A percentile compares a stretch with the other conserved stretches of the same genome.
Evolutionary conservation across 2,797 vertebrate species (phyloP).

Genomic region (Garrulus glandarius): DNA sequence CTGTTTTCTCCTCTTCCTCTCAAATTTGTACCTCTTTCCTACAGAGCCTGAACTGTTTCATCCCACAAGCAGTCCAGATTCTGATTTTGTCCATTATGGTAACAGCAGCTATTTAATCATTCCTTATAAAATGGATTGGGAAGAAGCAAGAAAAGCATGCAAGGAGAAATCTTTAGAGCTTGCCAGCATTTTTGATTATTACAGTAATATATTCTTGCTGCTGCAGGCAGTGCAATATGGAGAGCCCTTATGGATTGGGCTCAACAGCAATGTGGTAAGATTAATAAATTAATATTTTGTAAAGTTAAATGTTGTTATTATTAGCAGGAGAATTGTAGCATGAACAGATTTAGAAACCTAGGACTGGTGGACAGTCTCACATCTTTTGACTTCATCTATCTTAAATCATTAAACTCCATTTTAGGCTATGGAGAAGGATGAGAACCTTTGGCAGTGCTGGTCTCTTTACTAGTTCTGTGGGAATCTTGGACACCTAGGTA

Average conservation of each 20-base stretch:
- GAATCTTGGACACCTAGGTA: neutral
- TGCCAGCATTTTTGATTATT: conserved; percentile 81
- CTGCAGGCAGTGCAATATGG: conserved; percentile 73
- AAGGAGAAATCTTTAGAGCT: conserved; percentile 80
- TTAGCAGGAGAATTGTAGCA: neutral
- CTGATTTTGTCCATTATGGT: conserved; percentile 75
- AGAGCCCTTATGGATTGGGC: conserved; percentile 86
- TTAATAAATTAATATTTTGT: neutral
- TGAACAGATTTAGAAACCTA: neutral
- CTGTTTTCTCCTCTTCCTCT: neutral
- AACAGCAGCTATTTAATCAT: conserved; percentile 85
- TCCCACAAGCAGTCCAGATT: conserved; percentile 61
- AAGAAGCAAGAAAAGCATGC: conserved; percentile 86
- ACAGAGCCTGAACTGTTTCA: conserved; percentile 79
- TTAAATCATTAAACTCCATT: neutral
- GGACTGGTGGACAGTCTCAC: neutral
- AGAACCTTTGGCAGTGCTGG: neutral
- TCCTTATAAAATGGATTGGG: conserved; percentile 84
- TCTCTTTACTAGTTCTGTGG: neutral
- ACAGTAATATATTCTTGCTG: conserved; percentile 76
- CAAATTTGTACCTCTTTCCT: neutral
- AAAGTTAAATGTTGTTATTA: neutral
- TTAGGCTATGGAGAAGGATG: neutral
- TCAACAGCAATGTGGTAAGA: conserved; percentile 89
- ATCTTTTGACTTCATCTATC: neutral